Conservation (phyloP, 2,797 vertebrate genomes). For the Craterocephalus amniculus region DNA sequence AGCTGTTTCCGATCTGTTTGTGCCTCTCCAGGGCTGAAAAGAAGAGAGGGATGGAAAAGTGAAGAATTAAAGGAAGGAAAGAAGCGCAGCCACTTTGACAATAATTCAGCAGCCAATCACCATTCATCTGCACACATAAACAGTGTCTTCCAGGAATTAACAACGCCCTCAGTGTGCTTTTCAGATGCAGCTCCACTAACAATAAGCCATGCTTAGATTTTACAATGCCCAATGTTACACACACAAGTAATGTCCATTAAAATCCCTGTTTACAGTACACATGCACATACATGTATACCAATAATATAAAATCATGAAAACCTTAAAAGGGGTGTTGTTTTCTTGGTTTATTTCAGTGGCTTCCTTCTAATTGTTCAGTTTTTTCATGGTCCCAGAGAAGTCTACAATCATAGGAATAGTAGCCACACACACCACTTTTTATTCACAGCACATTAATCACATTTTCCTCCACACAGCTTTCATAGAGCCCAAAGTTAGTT, state of each 20-base stretch:
- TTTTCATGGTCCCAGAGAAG: slow-evolving; percentile 16
- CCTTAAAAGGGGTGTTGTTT: slow-evolving; percentile 29
- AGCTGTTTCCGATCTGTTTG: slow-evolving; percentile 79
- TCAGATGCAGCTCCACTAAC: slow-evolving; percentile 43
- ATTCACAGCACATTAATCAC: background rate
- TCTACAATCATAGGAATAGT: slow-evolving; percentile 23
- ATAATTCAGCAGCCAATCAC: slow-evolving; percentile 29
- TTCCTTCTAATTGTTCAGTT: slow-evolving; percentile 34
- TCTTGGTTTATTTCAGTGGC: slow-evolving; percentile 24
- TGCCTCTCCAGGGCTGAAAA: slow-evolving; percentile 48
- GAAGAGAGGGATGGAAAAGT: slow-evolving; percentile 35
- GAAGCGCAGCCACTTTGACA: slow-evolving; percentile 9
- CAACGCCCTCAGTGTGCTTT: slow-evolving; percentile 48
- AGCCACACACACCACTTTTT: slow-evolving; percentile 10
- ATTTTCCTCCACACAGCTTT: background rate
- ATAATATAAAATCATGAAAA: slow-evolving; percentile 29
- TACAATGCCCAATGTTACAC: slow-evolving; percentile 60
- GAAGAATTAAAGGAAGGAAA: slow-evolving; percentile 23
- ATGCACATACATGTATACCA: slow-evolving; percentile 20
- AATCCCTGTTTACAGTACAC: slow-evolving; percentile 49
- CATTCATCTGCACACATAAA: slow-evolving; percentile 17
- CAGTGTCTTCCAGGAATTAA: slow-evolving; percentile 42
- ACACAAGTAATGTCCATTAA: slow-evolving; percentile 55
- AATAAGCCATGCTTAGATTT: slow-evolving; percentile 56
- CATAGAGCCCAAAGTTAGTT: background rate